Conservation (phyloP, 2,888 invertebrate species). For the Serripes groenlandicus region DNA sequence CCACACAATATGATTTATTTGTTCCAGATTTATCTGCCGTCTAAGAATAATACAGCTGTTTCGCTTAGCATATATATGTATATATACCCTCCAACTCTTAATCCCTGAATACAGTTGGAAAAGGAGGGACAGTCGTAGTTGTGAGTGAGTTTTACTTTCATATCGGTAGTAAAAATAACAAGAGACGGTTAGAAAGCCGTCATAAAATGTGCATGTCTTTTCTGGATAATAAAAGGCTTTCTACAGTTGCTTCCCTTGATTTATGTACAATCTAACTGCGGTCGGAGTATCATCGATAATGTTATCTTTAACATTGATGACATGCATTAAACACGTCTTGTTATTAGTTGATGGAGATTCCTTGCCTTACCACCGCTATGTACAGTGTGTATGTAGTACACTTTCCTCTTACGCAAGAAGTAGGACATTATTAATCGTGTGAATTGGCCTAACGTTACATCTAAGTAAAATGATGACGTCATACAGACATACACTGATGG, state of each 20-base stretch:
- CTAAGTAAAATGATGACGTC: no score
- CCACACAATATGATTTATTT: constrained; percentile 1
- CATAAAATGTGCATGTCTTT: not conserved
- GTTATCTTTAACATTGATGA: no score
- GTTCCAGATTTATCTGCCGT: constrained; percentile 19
- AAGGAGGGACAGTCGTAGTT: not conserved
- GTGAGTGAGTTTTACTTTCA: not conserved
- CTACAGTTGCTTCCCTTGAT: not conserved
- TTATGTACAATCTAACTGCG: not conserved
- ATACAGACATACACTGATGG: no score
- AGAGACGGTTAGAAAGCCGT: not conserved
- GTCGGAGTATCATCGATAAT: no score
- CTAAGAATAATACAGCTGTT: not conserved
- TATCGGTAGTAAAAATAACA: not conserved
- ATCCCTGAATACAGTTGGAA: not conserved
- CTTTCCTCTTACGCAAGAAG: no score
- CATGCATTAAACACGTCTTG: no score
- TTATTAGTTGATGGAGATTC: no score
- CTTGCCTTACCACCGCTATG: no score
- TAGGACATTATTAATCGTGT: no score
- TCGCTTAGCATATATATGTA: not conserved
- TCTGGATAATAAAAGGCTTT: not conserved
- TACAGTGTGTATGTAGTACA: no score
- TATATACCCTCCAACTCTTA: not conserved
- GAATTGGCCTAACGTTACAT: no score